Base-by-base conservation (phyloP, 2,113 vertebrate species). In the Cinclus mexicanus region DNA sequence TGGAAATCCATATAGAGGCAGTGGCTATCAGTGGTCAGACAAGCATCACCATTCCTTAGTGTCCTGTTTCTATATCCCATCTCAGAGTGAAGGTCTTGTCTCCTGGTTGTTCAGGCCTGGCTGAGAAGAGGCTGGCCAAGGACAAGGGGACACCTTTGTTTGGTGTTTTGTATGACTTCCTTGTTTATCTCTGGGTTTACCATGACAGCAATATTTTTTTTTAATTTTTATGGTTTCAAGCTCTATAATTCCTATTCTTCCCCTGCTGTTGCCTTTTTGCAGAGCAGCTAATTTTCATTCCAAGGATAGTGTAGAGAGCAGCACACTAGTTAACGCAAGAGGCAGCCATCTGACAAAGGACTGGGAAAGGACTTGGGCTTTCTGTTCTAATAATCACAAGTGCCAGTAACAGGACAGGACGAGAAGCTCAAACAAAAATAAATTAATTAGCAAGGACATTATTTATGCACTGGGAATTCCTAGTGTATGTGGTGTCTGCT, bases 361-460 rank as follows among this genome's bases (percentile, higher is more conserved):
- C n/a, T 49, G 72, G 93, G 59, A 83, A 70, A 90, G 57, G 56
- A 47, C 28, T 75, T 57, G 17, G 37, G 19, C 44, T 89, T 94
- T 96, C 78, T 90, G 49, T 95, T 86, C 70, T 90, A 82, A 89
- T 95, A 95, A 96, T 82, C 79, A 72, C 63, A 91, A 70, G 18
- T 65, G 93, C 60, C 83, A 76, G 49, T 71, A 75, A 88, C 63
- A 90, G 50, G 55, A 41, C 46, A 49, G 49, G 52, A 81, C 14
- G 33, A 97, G 42, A 94, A 16, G 76, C 81, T 95, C 47, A 82
- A 89, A 81, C 91, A 76, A 71, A 95, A 97, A 96, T 87, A 94
- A 95, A 97, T 94, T 97, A 97, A 97, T 96, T 97, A 96, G 49
- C 92, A 75, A 92, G 61, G 95, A 95, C 96, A 96, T 94, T 95